Percentiles rank a stretch among this genome's conserved stretches.
These are phyloP conservation scores for Diachasma alloeum DNA, from an alignment of 1,140 invertebrate genomes.

Conservation along the genomic window DNA sequence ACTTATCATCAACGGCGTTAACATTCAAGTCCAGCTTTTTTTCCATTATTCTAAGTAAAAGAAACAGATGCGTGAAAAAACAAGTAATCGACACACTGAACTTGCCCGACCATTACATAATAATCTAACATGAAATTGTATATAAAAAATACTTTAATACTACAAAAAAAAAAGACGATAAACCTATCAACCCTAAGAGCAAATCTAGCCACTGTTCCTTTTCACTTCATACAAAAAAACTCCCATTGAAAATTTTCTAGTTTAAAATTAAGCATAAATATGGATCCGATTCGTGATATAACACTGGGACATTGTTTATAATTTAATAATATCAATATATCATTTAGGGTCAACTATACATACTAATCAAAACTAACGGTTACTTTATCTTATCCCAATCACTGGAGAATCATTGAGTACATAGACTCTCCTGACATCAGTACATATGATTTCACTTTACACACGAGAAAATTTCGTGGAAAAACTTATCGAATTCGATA, in stretches of 20 bases:
- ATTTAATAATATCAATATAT: not conserved
- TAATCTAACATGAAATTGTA: not conserved
- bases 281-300: not conserved
- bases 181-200: not conserved
- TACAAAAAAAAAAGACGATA: not conserved
- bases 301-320: not conserved
- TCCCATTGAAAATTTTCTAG: not conserved
- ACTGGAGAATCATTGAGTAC: not conserved
- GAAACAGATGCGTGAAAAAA: not conserved
- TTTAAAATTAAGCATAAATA: constrained; percentile 4
- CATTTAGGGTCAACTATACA: constrained; percentile 5
- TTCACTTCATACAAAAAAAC: not conserved
- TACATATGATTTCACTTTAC: not conserved
- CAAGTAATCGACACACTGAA: not conserved
- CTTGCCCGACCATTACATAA: not conserved
- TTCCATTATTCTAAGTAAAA: not conserved
- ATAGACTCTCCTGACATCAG: not conserved
- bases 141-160: constrained; percentile 1
- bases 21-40: constrained; percentile 6
- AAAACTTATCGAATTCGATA: too few species aligned
- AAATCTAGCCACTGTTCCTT: not conserved
- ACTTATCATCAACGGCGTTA: not conserved
- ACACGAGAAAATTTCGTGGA: not conserved
- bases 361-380: not conserved
- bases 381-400: not conserved